phyloP scores from a whole-genome alignment of 2,797 vertebrate species.

The Ptychobarbus kaznakovi region DNA sequence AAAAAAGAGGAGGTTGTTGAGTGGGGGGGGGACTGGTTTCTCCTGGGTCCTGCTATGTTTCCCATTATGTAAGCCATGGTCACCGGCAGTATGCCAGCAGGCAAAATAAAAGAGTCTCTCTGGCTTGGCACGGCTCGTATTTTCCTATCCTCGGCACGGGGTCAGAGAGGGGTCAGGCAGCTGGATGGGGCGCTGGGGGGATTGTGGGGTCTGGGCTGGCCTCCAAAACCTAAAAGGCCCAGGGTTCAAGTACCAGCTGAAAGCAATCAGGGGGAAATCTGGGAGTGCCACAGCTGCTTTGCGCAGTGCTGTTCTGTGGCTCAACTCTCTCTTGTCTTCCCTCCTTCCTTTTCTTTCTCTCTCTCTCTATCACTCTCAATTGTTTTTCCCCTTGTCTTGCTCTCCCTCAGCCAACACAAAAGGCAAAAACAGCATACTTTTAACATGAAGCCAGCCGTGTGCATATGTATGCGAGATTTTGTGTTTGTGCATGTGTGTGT shows the following conservation, averaged over 20 bases:
- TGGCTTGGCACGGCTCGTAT: slow-evolving; percentile 99
- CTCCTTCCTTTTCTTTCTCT: slow-evolving; percentile 68
- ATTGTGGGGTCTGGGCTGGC: slow-evolving; percentile 98
- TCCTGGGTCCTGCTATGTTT: slow-evolving; percentile 99
- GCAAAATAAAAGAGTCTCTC: slow-evolving; percentile 99
- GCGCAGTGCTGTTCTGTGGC: slow-evolving; percentile 80
- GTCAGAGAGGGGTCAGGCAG: slow-evolving; percentile 99
- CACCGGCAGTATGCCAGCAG: slow-evolving; percentile 99
- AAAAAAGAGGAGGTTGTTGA: slow-evolving; percentile 63
- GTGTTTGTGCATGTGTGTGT: slow-evolving; percentile 55
- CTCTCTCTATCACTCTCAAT: slow-evolving; percentile 41
- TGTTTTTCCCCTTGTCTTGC: slow-evolving; percentile 63
- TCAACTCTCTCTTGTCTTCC: slow-evolving; percentile 70
- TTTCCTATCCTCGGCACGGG: slow-evolving; percentile 99
- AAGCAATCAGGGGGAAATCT: slow-evolving; percentile 98
- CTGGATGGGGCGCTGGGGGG: slow-evolving; percentile 99
- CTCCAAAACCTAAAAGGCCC: slow-evolving; percentile 98
- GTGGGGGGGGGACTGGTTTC: slow-evolving; percentile 85
- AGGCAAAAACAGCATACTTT: slow-evolving; percentile 74
- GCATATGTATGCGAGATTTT: slow-evolving; percentile 56
- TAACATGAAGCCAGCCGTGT: slow-evolving; percentile 75
- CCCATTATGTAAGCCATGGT: slow-evolving; percentile 99
- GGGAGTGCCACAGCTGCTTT: slow-evolving; percentile 98
- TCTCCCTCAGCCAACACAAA: slow-evolving; percentile 65
- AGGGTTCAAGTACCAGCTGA: slow-evolving; percentile 99